Base-by-base conservation (phyloP, 2,888 invertebrate species). In the Cyclophora albipunctata region DNA sequence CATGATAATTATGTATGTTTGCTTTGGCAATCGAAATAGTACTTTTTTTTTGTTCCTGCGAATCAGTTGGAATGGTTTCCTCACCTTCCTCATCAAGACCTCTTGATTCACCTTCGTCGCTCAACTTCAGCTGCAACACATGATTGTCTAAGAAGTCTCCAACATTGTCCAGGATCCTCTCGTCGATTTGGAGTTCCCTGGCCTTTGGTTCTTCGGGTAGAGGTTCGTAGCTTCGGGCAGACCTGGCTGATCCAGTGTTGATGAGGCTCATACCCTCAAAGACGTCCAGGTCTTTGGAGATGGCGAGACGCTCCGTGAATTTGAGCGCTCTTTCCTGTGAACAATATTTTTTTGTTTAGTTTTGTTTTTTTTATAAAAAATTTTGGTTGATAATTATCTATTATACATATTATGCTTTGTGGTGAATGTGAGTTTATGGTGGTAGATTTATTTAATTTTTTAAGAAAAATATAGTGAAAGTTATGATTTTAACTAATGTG, bases 271-370 rank as follows among this genome's bases (percentile, higher is more conserved):
- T 81, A 7, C 91, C 91, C 47, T 90, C 90, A 50, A 82, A 82
- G 49, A 88, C 67, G 45, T 84, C 86, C 37, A 92, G 61, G 53
- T 90, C 90, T 61, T 91, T 81, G 42, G 89, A 75, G 47, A 90
- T 84, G 1, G 92, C 89, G 4, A 91, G 81, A 44, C 81, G 80
- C 62, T 92, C 92, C 42, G 92, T 89, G 60, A 90, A 88, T 62
- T 90, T 90, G 34, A 91, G 70, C 5, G 91, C 91, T 63, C 91
- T 85, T 89, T 91, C 91, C 91, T 91, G 83, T 20, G 73, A 77
- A 49, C 49, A 59, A 55, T 55, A 7, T 34, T 42, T 4, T 40
- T 2, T 40, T 40, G 4, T 42, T 42, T 40, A 33, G 7, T 4
- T 33, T 35, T n/a, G 7, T 35, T 37, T 20, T 20, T 20, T 20